Evolutionary conservation across 2,797 vertebrate species (phyloP), one percentile per base, ranked within the genome.

Genomic region (Hirundo rustica): DNA sequence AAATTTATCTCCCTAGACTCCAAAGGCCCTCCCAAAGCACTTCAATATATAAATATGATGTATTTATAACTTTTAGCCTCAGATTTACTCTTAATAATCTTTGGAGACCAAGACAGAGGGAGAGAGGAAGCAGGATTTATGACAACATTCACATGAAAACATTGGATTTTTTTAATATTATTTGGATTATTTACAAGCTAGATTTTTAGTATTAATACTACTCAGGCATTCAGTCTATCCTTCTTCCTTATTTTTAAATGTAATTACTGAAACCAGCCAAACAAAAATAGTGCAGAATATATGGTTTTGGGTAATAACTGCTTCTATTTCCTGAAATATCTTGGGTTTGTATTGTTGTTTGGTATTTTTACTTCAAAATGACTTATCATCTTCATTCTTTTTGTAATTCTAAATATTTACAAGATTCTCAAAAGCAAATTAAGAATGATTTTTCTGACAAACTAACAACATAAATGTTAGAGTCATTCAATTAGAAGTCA

Each of bases 241-340:
- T 83, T 74, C 27, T 51, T 17, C 36, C 19, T 66, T 65, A 12
- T 38, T 42, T 83, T 25, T 27, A 73, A 77, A 20, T 23, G 11
- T 13, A 65, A 3, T 30, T 50, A 38, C 8, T 32, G 23, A 89
- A 81, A 47, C 1, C 6, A 61, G 19, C 3, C 7, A 44, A 54
- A 2, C 9, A 45, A 75, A 82, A n/a, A 15, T 6, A 66, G 21
- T 51, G 60, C 54, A 84, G 6, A 5, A 6, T 27, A 45, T 0
- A 0, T 61, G 29, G 14, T 51, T 62, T 58, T 17, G 11, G 29
- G 1, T 38, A 68, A 66, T 14, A 38, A 64, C 3, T 0, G 0
- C 30, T 64, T 32, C 21, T 34, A 17, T 55, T 81, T 66, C 42
- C 34, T 67, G 19, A 45, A 51, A 66, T 86, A 23, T 16, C 8